Evolutionary conservation across 2,113 vertebrate genomes (phyloP).

Genomic region (Ciconia maguari): DNA sequence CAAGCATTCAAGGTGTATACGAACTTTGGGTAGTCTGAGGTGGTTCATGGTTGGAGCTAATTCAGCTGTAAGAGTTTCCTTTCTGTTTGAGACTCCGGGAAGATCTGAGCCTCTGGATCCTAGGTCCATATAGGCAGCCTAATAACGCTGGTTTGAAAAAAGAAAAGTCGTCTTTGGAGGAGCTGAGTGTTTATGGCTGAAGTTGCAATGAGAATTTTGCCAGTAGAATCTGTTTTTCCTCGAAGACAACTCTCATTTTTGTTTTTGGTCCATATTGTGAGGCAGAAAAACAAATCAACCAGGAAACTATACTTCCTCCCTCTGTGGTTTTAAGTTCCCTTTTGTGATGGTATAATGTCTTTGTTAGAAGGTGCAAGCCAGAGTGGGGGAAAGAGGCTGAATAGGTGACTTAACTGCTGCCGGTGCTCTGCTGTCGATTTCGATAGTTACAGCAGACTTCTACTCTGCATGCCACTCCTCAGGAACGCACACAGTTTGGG

Average conservation of each 20-base stretch:
- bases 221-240: not conserved
- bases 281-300: not conserved
- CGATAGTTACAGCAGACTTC: not conserved
- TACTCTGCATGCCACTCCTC: not conserved
- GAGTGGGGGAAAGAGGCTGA: not conserved
- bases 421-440: not conserved
- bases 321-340: not conserved
- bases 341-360: not conserved
- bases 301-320: not conserved
- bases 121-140: not conserved
- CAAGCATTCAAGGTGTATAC: not conserved
- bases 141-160: not conserved
- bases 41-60: not conserved
- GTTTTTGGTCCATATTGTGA: not conserved
- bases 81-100: not conserved
- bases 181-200: not conserved
- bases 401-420: not conserved
- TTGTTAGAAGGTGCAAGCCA: not conserved
- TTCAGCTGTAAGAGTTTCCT: not conserved
- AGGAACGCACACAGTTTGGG: rapidly evolving
- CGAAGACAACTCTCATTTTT: rapidly evolving
- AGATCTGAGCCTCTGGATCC: not conserved
- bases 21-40: not conserved
- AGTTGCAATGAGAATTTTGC: not conserved
- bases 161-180: not conserved